Base-by-base conservation (phyloP, 2,797 vertebrate genomes). In the Octomys mimax region DNA sequence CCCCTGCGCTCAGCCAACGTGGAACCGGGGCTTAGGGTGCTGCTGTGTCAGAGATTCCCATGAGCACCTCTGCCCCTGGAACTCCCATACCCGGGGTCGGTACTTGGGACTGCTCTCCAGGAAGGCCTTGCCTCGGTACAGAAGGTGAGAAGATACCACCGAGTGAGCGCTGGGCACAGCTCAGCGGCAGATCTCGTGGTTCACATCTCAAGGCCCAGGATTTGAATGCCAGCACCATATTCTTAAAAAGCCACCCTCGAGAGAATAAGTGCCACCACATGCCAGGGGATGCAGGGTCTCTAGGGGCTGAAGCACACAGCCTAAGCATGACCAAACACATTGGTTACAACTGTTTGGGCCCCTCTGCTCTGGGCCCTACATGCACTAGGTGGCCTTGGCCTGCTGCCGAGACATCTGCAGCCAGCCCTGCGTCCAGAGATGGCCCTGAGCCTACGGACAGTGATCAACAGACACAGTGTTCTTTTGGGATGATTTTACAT, bases 401-500 rank as follows among this genome's bases (percentile, higher is more conserved):
- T 52, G 33, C 78, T 22, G 33, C 16, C 59, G 8, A 68, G 33
- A 19, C 7, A 16, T 68, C 66, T 68, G 66, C 6, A 33, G 66
- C n/a, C 33, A n/a, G 6, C 18, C 31, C 66, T n/a, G 14, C 16
- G 6, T 6, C 33, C 22, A 54, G 21, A 18, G 26, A 5, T 2
- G 16, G 9, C 8, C 33, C 36, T 18, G 3, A 1, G 2, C 87
- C 19, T 77, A 31, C 52, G 0, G n/a, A 52, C 54, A 33, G 6
- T 11, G 14, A 54, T 19, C 16, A 24, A 3, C 39, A 61, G 36
- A 46, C 39, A 62, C 7, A 18, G 12, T 83, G 73, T 75, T 75
- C 14, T 89, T 90, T 90, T 83, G 12, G 36, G 89, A 92, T 78
- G 39, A 6, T 62, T 57, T 71, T 86, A 39, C 77, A 8, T n/a